phyloP scores from a whole-genome alignment of 2,888 invertebrate species.

The Diabrotica balteata region DNA sequence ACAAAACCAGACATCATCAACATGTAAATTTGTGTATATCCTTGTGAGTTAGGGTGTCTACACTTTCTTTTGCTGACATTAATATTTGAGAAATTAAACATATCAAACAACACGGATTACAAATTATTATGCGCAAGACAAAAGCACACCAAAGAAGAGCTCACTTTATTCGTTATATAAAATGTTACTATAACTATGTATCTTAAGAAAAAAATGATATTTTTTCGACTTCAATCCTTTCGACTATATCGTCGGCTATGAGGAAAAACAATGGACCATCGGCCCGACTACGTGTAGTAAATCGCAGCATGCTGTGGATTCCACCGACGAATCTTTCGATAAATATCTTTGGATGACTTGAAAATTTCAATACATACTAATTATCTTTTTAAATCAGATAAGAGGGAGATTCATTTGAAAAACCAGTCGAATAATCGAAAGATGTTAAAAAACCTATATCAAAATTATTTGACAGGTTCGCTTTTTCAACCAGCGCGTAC shows the following conservation, averaged over 20 bases:
- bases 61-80: too few species aligned
- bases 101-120: too few species aligned
- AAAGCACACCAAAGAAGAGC: too few species aligned
- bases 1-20: too few species aligned
- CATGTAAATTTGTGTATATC: too few species aligned
- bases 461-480: constrained; percentile 44
- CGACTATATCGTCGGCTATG: constrained; percentile 34
- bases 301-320: constrained; percentile 51
- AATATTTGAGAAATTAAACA: too few species aligned
- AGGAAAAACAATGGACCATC: constrained; percentile 44
- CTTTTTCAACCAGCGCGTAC: too few species aligned
- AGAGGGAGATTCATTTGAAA: constrained; percentile 57
- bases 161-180: too few species aligned
- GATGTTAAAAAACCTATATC: constrained; percentile 45
- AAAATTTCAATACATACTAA: constrained; percentile 61
- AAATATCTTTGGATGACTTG: constrained; percentile 60
- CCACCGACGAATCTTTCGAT: constrained; percentile 50
- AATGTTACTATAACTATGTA: too few species aligned
- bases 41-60: too few species aligned
- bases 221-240: constrained; percentile 23
- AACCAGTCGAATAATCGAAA: constrained; percentile 44
- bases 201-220: background rate
- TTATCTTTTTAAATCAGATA: constrained; percentile 60
- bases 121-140: too few species aligned
- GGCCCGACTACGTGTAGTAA: constrained; percentile 43